Evolutionary conservation across 2,888 invertebrate species (phyloP), one percentile per base, ranked within the genome.

Genomic region (Drosophila meridiana): DNA sequence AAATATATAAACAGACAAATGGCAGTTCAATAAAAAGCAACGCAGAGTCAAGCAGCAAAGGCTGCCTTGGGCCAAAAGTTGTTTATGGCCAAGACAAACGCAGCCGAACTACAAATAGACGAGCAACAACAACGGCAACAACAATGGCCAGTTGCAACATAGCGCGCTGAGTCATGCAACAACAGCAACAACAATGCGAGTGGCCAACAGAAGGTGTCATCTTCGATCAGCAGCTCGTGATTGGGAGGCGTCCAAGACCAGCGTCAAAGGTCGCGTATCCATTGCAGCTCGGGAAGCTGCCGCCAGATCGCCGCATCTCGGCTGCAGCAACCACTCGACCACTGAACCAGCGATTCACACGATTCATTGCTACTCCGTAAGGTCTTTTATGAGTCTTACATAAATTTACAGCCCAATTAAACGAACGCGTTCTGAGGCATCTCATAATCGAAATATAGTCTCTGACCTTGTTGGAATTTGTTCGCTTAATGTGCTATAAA

Each of bases 171-270:
- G 61, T 69, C 69, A 62, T 74, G 53, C 55, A 57, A 43, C 62
- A 66, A 40, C 47, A 75, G 57, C 53, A 67, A 48, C 43, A 61
- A 13, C 70, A 62, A 74, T 56, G 40, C 56, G 40, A 45, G 26
- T 6, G 61, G 66, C 58, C 56, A 59, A 71, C 53, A 58, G 63
- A 61, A 77, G 84, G 85, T 87, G 87, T 87, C 88, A 85, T 83
- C 83, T 84, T 73, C 73, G 67, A 75, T 68, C 73, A 77, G 72
- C 75, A 36, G 66, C 61, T 80, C 87, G 80, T 82, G 83, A 74
- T 82, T 75, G 79, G 60, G 60, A 69, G 76, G 76, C 75, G 74
- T 63, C 69, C 38, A 38, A 47, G 58, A 45, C 74, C 57, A 65
- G 34, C 50, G 32, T 30, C 61, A 69, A 80, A 82, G 80, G 75